These are phyloP conservation scores for Colletes gigas DNA, from an alignment of 1,140 invertebrate species.

Conservation along the genomic window DNA sequence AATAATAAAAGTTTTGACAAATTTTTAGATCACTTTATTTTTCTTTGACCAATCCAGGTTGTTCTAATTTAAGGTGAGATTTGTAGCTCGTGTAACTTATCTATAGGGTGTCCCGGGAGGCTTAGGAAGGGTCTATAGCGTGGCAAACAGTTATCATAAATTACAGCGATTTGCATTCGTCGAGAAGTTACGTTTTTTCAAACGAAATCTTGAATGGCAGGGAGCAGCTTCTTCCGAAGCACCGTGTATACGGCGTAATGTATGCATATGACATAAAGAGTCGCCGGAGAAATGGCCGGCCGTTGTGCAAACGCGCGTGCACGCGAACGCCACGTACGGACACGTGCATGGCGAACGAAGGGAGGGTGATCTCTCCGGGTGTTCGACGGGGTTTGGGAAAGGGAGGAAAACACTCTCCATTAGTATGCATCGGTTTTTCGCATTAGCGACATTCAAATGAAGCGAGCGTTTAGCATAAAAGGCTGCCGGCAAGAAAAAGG, in stretches of 20 bases:
- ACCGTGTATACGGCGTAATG: slow-evolving; percentile 45
- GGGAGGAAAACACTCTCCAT: slow-evolving; percentile 68
- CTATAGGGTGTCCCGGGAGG: not conserved
- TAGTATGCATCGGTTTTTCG: slow-evolving; percentile 81
- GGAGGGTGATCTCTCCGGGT: slow-evolving; percentile 27
- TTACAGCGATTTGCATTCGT: not conserved
- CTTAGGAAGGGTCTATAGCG: not conserved
- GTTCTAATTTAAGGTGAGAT: too few species aligned
- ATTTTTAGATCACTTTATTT: too few species aligned
- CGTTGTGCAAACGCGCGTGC: slow-evolving; percentile 34
- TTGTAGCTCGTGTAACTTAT: not conserved
- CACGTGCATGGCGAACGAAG: slow-evolving; percentile 4
- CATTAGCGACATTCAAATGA: slow-evolving; percentile 81
- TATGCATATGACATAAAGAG: slow-evolving; percentile 71
- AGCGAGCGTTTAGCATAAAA: slow-evolving; percentile 80
- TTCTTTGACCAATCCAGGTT: too few species aligned
- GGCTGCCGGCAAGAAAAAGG: slow-evolving; percentile 58
- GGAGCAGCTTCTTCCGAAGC: not conserved
- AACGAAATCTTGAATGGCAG: not conserved
- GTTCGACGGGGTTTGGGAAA: slow-evolving; percentile 13
- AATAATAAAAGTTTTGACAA: too few species aligned
- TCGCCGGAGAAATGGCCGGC: slow-evolving; percentile 55
- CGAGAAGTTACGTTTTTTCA: not conserved
- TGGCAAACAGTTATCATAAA: not conserved
- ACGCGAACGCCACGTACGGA: slow-evolving; percentile 34